Conservation (phyloP, 2,888 invertebrate genomes). For the Unio delphinus region DNA sequence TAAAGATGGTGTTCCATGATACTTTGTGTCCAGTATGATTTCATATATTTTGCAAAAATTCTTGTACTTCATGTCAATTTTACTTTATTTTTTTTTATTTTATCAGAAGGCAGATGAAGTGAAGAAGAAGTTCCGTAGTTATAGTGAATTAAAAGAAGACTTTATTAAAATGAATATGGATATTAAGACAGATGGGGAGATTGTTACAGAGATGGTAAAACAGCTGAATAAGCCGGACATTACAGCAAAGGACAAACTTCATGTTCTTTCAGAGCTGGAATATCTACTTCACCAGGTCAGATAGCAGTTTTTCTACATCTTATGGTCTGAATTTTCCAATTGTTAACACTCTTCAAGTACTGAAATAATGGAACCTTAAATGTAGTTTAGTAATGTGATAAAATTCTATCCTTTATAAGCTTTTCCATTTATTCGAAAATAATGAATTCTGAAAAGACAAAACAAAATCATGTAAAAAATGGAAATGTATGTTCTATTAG, state of each 20-base stretch:
- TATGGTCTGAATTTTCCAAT: too few relatives aligned
- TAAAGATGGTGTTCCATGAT: too few relatives aligned
- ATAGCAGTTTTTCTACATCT: background rate
- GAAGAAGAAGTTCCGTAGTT: slow-evolving; percentile 54
- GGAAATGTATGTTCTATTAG: too few relatives aligned
- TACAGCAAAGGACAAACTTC: slow-evolving; percentile 68
- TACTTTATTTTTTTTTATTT: background rate
- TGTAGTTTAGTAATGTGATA: background rate
- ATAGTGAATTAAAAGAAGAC: slow-evolving; percentile 78
- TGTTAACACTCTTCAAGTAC: background rate
- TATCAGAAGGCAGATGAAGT: slow-evolving; percentile 39
- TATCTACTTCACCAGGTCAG: slow-evolving; percentile 81
- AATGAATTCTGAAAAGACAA: too few relatives aligned
- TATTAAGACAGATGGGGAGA: slow-evolving; percentile 80
- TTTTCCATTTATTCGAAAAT: too few relatives aligned
- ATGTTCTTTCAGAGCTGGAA: slow-evolving; percentile 79
- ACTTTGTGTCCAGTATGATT: too few relatives aligned
- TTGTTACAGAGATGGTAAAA: slow-evolving; percentile 76
- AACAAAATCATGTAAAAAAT: too few relatives aligned
- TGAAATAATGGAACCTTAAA: background rate
- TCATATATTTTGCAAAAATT: background rate
- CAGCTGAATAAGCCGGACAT: slow-evolving; percentile 71
- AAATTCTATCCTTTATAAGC: background rate
- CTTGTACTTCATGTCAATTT: background rate
- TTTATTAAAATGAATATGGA: slow-evolving; percentile 77